Evolutionary conservation across 30 jellyfish, hydroid and myxozoan species (phyloP), one percentile per base, ranked within the genome.

Genomic region (Turritopsis dohrnii): DNA sequence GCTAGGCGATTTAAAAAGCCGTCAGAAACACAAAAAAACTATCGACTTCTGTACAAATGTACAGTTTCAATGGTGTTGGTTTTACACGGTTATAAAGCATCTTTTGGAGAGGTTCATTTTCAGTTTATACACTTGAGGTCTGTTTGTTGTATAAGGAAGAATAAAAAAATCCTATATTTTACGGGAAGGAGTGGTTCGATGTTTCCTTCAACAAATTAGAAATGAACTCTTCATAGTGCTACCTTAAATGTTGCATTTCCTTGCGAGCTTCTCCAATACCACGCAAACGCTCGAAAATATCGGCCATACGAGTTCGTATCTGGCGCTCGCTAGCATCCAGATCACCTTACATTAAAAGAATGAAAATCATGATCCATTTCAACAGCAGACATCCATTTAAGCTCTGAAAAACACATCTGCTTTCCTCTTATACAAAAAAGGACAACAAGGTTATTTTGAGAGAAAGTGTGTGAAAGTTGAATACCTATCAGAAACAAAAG

Each of bases 311-410:
- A 16, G 86, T 54, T 65, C 97, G 74, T 3, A 91, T 88, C 65
- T 87, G 91, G 53, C 90, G 84, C 66, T 91, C 97, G 71, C 95
- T 83, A 17, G 97, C 86, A 29, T 76, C 95, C 60, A 71, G 89
- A 65, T 91, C 95, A 30, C 97, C 97, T 91, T 18, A 7, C n/a
- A n/a, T n/a, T n/a, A n/a, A n/a, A n/a, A n/a, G n/a, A n/a, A n/a
- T n/a, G n/a, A n/a, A n/a, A n/a, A n/a, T n/a, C n/a, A n/a, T n/a
- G n/a, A n/a, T n/a, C n/a, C n/a, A n/a, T n/a, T n/a, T n/a, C n/a
- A n/a, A n/a, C n/a, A n/a, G n/a, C 18, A 16, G 21, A 54, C 21
- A 16, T 54, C 21, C 21, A 16, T 54, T 54, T 18, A 21, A 54
- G 19, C 21, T 16, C 72, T 54, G 18, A 54, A 21, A 54, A 54